Evolutionary conservation across 64 coral and sea anemone genomes (phyloP).

Genomic region (Trachythela sp.): DNA sequence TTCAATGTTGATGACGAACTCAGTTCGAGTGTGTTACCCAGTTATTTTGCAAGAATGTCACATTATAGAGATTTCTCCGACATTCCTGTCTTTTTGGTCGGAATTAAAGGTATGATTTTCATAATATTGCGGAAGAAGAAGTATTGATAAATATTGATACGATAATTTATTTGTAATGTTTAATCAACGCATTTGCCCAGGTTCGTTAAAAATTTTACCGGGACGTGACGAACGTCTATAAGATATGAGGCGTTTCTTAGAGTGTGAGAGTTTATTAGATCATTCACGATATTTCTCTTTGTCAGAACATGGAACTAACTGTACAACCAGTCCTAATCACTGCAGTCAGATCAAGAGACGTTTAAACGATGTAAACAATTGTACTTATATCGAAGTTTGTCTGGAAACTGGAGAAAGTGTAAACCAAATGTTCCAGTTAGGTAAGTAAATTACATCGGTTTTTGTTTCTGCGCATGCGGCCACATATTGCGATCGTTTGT

Average conservation of each 20-base stretch:
- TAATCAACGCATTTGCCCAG: too few species aligned
- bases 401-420: conserved; percentile 84
- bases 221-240: too few species aligned
- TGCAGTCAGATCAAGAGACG: conserved; percentile 70
- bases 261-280: too few species aligned
- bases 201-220: too few species aligned
- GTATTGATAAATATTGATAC: too few species aligned
- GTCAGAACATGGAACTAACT: conserved; percentile 61
- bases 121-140: background rate
- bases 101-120: conserved; percentile 54
- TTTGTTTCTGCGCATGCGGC: background rate
- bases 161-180: too few species aligned
- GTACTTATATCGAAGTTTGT: conserved; percentile 82
- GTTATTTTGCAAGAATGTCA: conserved; percentile 85
- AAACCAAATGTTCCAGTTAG: conserved; percentile 80
- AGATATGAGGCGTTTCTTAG: too few species aligned
- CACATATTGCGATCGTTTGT: background rate
- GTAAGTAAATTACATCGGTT: conserved; percentile 19
- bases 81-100: conserved; percentile 73
- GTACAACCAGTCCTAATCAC: conserved; percentile 53
- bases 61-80: conserved; percentile 86
- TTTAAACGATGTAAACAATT: conserved; percentile 75
- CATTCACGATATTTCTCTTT: background rate
- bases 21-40: conserved; percentile 77
- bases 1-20: conserved; percentile 97